Evolutionary conservation across 2,888 invertebrate species (phyloP).

Genomic region (Tenthredo notha): DNA sequence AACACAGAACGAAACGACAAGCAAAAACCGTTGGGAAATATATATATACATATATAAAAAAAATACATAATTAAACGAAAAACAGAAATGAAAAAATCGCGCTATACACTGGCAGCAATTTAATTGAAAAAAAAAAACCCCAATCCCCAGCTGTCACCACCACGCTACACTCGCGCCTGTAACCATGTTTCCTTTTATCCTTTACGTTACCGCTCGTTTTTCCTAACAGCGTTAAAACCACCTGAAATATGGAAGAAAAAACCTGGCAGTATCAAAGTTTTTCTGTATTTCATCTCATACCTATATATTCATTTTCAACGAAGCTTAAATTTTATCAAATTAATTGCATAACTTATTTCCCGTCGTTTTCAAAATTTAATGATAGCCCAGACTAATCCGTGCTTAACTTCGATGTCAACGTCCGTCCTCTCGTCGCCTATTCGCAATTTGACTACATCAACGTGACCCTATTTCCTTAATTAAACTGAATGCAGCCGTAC

Average conservation of each 20-base stretch:
- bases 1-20: not conserved
- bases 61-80: not conserved
- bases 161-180: constrained; percentile 29
- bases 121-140: constrained; percentile 18
- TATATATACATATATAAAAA: not conserved
- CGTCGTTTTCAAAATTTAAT: not conserved
- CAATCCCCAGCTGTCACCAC: constrained; percentile 27
- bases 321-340: not conserved
- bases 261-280: not conserved
- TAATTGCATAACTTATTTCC: not conserved
- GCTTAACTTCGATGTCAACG: not conserved
- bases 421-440: not conserved
- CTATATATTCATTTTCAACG: not conserved
- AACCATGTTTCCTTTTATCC: not conserved
- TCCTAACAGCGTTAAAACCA: not conserved
- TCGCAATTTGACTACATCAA: not conserved
- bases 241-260: constrained; percentile 2
- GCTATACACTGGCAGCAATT: constrained; percentile 1
- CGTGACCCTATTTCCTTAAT: constrained; percentile 37
- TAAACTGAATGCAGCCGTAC: constrained; percentile 13
- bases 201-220: not conserved
- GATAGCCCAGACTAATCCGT: not conserved
- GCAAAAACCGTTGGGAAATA: not conserved
- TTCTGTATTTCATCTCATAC: constrained; percentile 12
- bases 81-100: not conserved